These are phyloP conservation scores for Drosophila sucinea DNA, from an alignment of 1,140 invertebrate species.

Conservation along the genomic window DNA sequence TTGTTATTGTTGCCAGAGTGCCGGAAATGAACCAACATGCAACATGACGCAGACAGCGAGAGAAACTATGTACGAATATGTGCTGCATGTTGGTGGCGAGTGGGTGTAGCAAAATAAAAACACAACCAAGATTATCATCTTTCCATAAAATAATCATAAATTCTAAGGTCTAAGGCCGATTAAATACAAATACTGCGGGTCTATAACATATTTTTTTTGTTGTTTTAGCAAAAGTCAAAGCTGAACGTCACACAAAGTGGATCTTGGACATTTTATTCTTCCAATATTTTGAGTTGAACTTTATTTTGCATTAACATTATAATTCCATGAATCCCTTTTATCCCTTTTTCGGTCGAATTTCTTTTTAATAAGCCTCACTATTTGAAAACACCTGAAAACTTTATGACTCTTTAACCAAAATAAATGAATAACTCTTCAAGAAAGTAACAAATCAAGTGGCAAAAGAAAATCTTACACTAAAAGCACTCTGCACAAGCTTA, in stretches of 20 bases:
- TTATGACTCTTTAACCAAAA: no score
- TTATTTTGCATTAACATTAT: no score
- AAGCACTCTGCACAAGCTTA: no score
- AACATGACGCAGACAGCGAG: background rate
- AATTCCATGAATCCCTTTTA: no score
- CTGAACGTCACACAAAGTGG: background rate
- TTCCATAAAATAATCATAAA: conserved; percentile 5
- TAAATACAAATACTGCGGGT: background rate
- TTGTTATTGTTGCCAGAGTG: conserved; percentile 1
- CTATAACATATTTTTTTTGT: background rate
- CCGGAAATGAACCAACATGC: conserved; percentile 18
- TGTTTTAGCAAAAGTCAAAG: background rate
- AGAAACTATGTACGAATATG: background rate
- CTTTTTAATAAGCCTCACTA: no score
- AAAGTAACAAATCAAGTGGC: no score
- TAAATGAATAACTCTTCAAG: no score
- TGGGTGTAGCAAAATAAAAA: background rate
- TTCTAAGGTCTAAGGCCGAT: background rate
- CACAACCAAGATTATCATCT: conserved; percentile 3
- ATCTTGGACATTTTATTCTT: no score
- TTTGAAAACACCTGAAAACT: no score
- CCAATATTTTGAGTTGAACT: no score
- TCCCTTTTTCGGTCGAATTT: no score
- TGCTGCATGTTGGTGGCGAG: background rate
- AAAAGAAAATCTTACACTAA: no score